Percentiles rank a stretch among this genome's conserved stretches.
Evolutionary conservation across 2,888 invertebrate genomes (phyloP).

Genomic region (Ophion obscuratus): DNA sequence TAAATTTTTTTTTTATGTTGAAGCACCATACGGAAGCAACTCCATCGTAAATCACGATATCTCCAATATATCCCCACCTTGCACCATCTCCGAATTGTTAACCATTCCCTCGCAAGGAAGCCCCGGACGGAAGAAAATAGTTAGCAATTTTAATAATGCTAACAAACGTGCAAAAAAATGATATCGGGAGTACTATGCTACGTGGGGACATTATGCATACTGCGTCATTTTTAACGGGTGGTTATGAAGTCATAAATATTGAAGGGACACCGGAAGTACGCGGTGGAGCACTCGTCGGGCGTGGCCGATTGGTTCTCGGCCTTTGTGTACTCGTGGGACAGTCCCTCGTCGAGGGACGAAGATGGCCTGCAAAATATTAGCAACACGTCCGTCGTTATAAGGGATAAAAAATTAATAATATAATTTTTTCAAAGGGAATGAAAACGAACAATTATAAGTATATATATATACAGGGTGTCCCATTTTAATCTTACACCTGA

Average conservation of each 20-base stretch:
- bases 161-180: neutral
- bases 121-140: too few species aligned
- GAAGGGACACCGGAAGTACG: conserved; percentile 76
- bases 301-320: conserved; percentile 69
- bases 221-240: conserved; percentile 32
- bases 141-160: too few species aligned
- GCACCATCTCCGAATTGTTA: too few species aligned
- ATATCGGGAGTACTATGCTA: neutral
- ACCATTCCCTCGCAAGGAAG: too few species aligned
- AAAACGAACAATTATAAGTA: too few species aligned
- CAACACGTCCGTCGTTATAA: neutral
- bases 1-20: too few species aligned
- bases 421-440: neutral
- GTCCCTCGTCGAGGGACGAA: conserved; percentile 74
- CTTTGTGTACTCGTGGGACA: conserved; percentile 71
- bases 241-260: conserved; percentile 79
- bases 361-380: conserved; percentile 74
- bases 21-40: too few species aligned
- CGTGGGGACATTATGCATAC: too few species aligned
- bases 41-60: too few species aligned
- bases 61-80: too few species aligned
- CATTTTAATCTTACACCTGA: too few species aligned
- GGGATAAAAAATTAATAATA: neutral
- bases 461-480: too few species aligned
- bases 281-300: conserved; percentile 70